These are phyloP conservation scores for Ctena decussata DNA, from an alignment of 2,888 invertebrate genomes.

Conservation along the genomic window DNA sequence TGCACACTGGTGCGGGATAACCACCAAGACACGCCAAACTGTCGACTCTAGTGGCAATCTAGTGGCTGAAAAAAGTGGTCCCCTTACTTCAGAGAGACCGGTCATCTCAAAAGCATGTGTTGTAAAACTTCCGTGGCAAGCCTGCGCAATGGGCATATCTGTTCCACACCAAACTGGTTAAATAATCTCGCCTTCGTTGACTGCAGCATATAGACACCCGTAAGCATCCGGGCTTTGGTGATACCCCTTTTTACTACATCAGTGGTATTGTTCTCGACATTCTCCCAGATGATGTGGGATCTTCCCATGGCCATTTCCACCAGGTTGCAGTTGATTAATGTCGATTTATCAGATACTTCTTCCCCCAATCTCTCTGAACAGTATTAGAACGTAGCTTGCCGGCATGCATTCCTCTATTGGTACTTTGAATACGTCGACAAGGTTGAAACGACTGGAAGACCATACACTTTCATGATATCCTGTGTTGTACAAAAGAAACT, in stretches of 20 bases:
- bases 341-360: neutral
- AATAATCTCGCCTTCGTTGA: neutral
- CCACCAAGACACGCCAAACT: too few relatives aligned
- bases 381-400: neutral
- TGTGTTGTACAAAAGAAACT: conserved; percentile 39
- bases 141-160: neutral
- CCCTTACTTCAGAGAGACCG: neutral
- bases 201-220: neutral
- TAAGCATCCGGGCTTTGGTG: neutral
- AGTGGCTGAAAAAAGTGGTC: neutral
- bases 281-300: neutral
- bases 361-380: neutral
- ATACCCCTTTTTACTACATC: neutral
- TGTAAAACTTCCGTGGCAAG: neutral
- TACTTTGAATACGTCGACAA: neutral
- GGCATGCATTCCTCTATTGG: neutral
- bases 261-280: neutral
- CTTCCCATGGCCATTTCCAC: neutral
- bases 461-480: neutral
- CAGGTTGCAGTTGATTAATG: neutral
- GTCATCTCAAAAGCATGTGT: neutral
- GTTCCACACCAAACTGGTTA: neutral
- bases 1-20: too few relatives aligned
- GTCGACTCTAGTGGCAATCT: too few relatives aligned
- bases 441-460: neutral